A percentile compares a stretch with the other conserved stretches of the same genome.
phyloP scores from a whole-genome alignment of 2,113 vertebrate species.

The Oenanthe oenanthe region DNA sequence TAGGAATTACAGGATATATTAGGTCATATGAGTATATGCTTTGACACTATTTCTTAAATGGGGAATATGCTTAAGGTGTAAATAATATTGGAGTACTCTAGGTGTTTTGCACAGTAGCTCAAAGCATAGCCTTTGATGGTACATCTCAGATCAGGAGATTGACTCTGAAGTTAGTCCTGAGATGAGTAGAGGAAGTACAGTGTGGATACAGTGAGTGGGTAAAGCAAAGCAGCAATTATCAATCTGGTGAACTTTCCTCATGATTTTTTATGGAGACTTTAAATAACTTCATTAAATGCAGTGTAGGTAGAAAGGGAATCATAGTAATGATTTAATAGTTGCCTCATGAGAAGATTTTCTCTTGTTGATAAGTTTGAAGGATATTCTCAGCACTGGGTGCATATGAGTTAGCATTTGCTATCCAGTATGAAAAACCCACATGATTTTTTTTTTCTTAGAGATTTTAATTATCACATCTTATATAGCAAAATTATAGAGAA shows the following conservation, averaged over 20 bases:
- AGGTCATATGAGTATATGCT: background rate
- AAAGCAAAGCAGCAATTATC: background rate
- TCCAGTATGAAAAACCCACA: background rate
- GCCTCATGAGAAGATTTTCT: background rate
- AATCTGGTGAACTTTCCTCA: constrained; percentile 3
- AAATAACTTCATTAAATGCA: constrained; percentile 26
- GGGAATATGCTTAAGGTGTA: background rate
- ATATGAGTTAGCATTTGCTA: background rate
- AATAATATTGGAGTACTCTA: background rate
- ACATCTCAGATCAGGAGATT: background rate
- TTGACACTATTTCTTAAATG: background rate
- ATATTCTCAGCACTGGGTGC: background rate
- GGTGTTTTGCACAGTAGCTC: background rate
- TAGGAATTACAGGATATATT: background rate
- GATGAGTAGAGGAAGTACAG: background rate
- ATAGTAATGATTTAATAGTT: constrained; percentile 2
- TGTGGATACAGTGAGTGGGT: background rate
- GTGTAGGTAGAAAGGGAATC: constrained; percentile 33
- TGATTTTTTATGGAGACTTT: constrained; percentile 8
- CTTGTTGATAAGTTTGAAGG: background rate
- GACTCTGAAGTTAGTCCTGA: background rate
- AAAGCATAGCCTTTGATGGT: background rate
- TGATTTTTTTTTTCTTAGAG: background rate
- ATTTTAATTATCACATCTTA: background rate
- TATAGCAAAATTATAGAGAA: background rate